phyloP scores from a whole-genome alignment of 2,888 invertebrate genomes.

The Rhagium mordax region DNA sequence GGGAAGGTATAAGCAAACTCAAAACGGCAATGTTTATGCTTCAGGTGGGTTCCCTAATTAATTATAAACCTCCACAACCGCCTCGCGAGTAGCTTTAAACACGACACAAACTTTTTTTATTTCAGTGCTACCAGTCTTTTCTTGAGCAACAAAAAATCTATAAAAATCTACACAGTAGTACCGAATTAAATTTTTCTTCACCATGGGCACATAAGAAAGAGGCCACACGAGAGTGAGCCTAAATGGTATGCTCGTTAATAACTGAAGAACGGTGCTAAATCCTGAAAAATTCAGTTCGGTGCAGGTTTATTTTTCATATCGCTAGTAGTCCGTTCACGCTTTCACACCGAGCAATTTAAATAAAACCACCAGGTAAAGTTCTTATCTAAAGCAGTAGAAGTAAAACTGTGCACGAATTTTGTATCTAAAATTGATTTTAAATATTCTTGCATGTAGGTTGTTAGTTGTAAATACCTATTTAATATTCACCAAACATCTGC shows the following conservation, averaged over 20 bases:
- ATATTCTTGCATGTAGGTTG: constrained; percentile 22
- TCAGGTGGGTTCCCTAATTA: constrained; percentile 70
- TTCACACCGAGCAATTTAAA: constrained; percentile 3
- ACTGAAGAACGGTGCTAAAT: neutral
- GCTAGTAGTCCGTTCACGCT: neutral
- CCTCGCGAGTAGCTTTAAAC: constrained; percentile 36
- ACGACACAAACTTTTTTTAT: neutral
- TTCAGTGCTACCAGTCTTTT: neutral
- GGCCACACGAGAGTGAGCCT: neutral
- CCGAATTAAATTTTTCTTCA: neutral
- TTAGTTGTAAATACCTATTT: constrained; percentile 18
- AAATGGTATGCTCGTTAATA: no score
- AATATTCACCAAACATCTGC: constrained; percentile 28
- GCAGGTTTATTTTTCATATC: neutral
- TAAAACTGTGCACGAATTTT: constrained; percentile 18
- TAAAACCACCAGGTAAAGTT: constrained; percentile 9
- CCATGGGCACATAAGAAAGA: neutral
- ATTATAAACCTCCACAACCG: constrained; percentile 44
- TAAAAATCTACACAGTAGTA: neutral
- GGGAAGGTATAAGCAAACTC: constrained; percentile 76
- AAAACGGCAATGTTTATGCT: constrained; percentile 74
- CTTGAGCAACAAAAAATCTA: neutral
- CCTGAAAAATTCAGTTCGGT: neutral
- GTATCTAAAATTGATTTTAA: neutral
- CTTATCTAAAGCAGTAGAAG: constrained; percentile 8